Conservation (phyloP, 2,888 invertebrate genomes). For the Leptodirus hochenwartii region DNA sequence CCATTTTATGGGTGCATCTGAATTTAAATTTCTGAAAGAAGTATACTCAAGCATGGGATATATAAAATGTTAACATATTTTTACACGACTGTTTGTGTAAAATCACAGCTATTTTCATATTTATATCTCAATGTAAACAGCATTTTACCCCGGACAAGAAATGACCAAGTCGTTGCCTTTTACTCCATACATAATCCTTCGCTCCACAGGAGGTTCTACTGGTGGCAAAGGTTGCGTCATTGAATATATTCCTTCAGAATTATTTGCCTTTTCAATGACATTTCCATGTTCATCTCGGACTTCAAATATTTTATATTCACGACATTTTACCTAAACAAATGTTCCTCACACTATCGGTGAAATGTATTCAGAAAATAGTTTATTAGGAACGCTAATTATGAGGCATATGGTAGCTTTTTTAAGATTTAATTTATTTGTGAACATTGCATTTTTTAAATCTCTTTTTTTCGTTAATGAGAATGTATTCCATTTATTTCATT, state of each 20-base stretch:
- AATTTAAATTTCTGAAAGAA: slow-evolving; percentile 29
- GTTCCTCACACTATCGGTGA: no score
- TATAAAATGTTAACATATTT: neutral
- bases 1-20: slow-evolving; percentile 36
- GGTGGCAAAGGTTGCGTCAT: slow-evolving; percentile 31
- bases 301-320: slow-evolving; percentile 29
- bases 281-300: slow-evolving; percentile 32
- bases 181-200: slow-evolving; percentile 25
- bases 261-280: slow-evolving; percentile 37
- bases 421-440: neutral
- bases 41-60: slow-evolving; percentile 1
- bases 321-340: slow-evolving; percentile 28
- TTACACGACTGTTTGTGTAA: no score
- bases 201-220: slow-evolving; percentile 25
- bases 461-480: no score
- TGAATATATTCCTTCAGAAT: slow-evolving; percentile 40
- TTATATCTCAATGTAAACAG: no score
- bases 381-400: slow-evolving; percentile 3
- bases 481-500: no score
- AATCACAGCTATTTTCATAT: no score
- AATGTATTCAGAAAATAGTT: slow-evolving; percentile 6
- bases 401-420: neutral
- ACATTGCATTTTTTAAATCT: neutral
- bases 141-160: slow-evolving; percentile 32
- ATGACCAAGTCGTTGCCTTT: slow-evolving; percentile 24